Evolutionary conservation across 2,888 invertebrate species (phyloP), one percentile per base, ranked within the genome.

Genomic region (Agonopterix subpropinquella): DNA sequence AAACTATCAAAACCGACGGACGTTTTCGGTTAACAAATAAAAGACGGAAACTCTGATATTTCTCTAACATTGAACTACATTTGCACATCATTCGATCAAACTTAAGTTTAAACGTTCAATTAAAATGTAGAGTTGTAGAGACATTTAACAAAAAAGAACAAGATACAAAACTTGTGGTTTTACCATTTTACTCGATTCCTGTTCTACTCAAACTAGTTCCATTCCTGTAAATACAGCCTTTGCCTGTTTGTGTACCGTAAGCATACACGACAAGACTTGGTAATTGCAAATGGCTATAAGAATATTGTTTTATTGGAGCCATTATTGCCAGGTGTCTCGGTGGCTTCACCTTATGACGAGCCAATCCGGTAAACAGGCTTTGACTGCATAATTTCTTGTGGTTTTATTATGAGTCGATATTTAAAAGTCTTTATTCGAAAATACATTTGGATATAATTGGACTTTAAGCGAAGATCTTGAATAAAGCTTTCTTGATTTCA

Each of bases 321-420:
- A 64, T 65, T 63, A 62, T 68, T 64, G 64, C 75, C 76, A 76
- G 76, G 67, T 77, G 75, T 64, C 48, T 9, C 8, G 37, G 39
- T 36, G 37, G 13, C 44, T 44, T n/a, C 45, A 41, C 48, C 45
- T 28, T 48, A 43, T 54, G 49, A 15, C 51, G 36, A 53, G 52
- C 56, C 58, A 55, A 59, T 59, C 54, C 54, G 46, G 57, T 47
- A 61, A 66, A 65, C 66, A 48, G 28, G 64, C 59, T 41, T 57
- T n/a, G 50, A 64, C 65, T 58, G 64, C 64, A 65, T 55, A 56
- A 52, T 56, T 60, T 62, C 47, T 47, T 52, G 50, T 51, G 44
- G 15, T 55, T 53, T 56, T 60, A 53, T 52, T 55, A 36, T 15
- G 43, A 11, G 13, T 8, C 13, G 10, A 15, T 10, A 15, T 42